Evolutionary conservation across 2,888 invertebrate genomes (phyloP), one percentile per base, ranked within the genome.

Genomic region (Agrenia bidenticulata): DNA sequence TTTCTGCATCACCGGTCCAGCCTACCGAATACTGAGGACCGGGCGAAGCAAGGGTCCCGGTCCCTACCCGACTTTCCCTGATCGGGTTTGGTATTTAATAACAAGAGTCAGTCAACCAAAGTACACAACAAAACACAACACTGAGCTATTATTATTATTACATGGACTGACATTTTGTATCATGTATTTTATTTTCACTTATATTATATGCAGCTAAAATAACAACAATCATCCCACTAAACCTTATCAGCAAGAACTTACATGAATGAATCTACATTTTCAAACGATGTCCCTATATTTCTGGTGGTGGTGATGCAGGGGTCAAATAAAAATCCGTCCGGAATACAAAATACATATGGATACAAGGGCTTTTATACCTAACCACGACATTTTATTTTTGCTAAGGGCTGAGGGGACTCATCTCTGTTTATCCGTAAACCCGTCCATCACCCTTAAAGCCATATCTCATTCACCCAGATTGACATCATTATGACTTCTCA

Each of bases 401-500:
- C 32, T 11, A 32, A 32, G 32, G 32, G 45, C 19, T n/a, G n/a
- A 45, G 45, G 45, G 45, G 19, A 4, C 45, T 45, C 45, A 45
- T 45, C 45, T 45, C 45, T 45, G 45, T 45, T 45, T 45, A 45
- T 45, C 45, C 45, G 45, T 5, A 5, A 45, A 45, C 45, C n/a
- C 45, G 45, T 45, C 45, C 45, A 45, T 19, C n/a, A 17, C 45
- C 45, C n/a, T 45, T 19, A 45, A 11, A 32, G n/a, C 45, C 61
- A 26, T 66, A 62, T 67, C 63, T 67, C 66, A 61, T 59, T 62
- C 67, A 64, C 62, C 55, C 65, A 68, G 68, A 73, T 73, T 70
- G 70, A 73, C 73, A 73, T 73, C 73, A 71, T 73, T 73, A 73
- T 66, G 69, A 66, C 64, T 67, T 65, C 63, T 69, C 66, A 66